phyloP scores from a whole-genome alignment of 37 sponge, comb jelly and placozoan species.

The Halichondria panicea region DNA sequence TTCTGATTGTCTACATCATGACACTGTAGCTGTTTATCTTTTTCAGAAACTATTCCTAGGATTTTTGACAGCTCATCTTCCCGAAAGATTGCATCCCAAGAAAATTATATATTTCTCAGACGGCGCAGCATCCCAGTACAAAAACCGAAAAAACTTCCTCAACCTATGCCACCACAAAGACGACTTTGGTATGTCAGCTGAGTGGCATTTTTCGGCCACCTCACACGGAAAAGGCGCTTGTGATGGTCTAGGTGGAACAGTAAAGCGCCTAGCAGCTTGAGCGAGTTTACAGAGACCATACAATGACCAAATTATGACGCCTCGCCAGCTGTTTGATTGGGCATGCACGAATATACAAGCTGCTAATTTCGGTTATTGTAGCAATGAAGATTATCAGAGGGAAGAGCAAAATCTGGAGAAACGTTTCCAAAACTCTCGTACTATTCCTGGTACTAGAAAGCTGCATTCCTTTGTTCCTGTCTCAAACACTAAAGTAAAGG shows the following conservation, averaged over 20 bases:
- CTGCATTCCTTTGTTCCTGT: slow-evolving; percentile 36
- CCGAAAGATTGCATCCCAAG: too few species aligned
- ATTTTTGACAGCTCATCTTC: too few species aligned
- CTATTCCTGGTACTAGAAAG: slow-evolving; percentile 46
- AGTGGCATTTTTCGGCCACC: slow-evolving; percentile 57
- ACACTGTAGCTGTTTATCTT: slow-evolving; percentile 47
- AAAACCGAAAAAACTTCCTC: slow-evolving; percentile 44
- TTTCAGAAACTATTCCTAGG: slow-evolving; percentile 31
- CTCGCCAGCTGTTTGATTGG: slow-evolving; percentile 52
- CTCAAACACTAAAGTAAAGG: slow-evolving; percentile 8
- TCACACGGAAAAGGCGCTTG: slow-evolving; percentile 21
- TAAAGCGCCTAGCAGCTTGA: slow-evolving; percentile 57
- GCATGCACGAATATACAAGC: slow-evolving; percentile 24
- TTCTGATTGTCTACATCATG: slow-evolving; percentile 44
- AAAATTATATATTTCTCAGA: slow-evolving; percentile 65
- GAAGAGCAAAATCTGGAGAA: slow-evolving; percentile 9
- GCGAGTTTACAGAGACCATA: slow-evolving; percentile 62
- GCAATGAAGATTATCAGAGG: slow-evolving; percentile 17
- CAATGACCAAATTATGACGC: slow-evolving; percentile 59
- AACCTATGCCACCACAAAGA: slow-evolving; percentile 55
- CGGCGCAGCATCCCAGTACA: slow-evolving; percentile 56
- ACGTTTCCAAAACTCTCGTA: slow-evolving; percentile 23
- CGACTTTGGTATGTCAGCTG: slow-evolving; percentile 55
- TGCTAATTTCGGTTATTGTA: slow-evolving; percentile 23
- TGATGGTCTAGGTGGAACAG: slow-evolving; percentile 69